Evolutionary conservation across 2,797 vertebrate species (phyloP), one percentile per base, ranked within the genome.

Genomic region (Falco berigora): DNA sequence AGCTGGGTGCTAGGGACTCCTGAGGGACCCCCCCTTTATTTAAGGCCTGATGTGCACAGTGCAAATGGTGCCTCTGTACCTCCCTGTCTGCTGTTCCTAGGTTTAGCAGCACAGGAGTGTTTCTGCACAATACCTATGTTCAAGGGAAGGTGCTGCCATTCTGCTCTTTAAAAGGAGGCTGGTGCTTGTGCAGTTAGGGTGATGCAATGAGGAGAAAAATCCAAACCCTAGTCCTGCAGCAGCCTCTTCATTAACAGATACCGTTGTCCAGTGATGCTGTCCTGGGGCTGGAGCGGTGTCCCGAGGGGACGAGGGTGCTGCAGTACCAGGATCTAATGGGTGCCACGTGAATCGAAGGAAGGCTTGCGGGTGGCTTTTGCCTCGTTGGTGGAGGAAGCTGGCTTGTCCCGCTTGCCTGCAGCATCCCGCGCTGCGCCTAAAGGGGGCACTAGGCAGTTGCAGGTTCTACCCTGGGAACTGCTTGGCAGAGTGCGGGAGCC

Each of bases 391-490:
- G 66, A 32, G 22, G 69, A 32, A 49, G 27, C 66, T 62, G 79
- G 23, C n/a, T 22, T 5, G 16, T 27, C 67, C 86, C 12, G 74
- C 80, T n/a, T 2, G 5, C 61, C 76, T 74, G 86, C 90, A 40
- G 4, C 7, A 12, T 44, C 86, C 94, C 14, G 71, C 2, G 13
- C 86, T 59, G 88, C 25, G 79, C 92, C 92, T 92, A 90, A 75
- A 93, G 92, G 84, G 88, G 91, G 95, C 96, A 94, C 88, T 22
- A 63, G 69, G 83, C 47, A 5, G 79, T 58, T 40, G 24, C 19
- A 9, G 77, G 28, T 78, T 58, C 79, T n/a, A 1, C 55, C 78
- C 40, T 28, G 85, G 58, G 53, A 78, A 10, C 34, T 1, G 4
- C 38, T 34, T 24, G 67, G 83, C 68, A 64, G 72, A 28, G 50